phyloP scores from a whole-genome alignment of 2,113 vertebrate genomes.

The Hiodon tergisus region DNA sequence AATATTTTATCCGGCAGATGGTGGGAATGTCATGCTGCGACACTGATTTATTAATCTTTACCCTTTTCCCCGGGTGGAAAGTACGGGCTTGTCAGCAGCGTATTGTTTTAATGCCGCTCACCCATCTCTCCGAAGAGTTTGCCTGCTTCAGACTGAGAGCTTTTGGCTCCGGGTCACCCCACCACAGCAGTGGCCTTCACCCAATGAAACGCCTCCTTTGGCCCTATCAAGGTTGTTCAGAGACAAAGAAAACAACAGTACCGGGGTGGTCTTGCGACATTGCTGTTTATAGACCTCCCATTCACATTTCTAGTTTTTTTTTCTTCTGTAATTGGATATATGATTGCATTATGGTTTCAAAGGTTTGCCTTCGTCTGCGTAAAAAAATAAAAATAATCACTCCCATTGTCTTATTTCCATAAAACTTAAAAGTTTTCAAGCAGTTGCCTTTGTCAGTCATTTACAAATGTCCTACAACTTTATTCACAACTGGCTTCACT shows the following conservation, averaged over 20 bases:
- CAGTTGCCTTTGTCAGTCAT: too few relatives aligned
- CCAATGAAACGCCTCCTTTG: conserved; percentile 13
- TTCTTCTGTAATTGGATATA: too few relatives aligned
- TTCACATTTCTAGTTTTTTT: too few relatives aligned
- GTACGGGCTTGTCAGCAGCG: conserved; percentile 57
- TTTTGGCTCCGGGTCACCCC: neutral
- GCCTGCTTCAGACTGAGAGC: conserved; percentile 27
- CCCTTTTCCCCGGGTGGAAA: conserved; percentile 56
- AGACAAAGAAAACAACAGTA: neutral
- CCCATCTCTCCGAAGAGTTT: conserved; percentile 44
- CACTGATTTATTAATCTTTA: conserved; percentile 72
- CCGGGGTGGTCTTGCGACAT: too few relatives aligned
- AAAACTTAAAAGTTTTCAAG: too few relatives aligned
- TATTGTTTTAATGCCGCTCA: conserved; percentile 66
- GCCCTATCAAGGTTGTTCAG: conserved; percentile 14
- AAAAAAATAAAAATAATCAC: too few relatives aligned
- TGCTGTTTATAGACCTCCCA: too few relatives aligned
- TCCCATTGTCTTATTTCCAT: too few relatives aligned
- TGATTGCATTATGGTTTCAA: too few relatives aligned
- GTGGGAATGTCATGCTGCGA: conserved; percentile 73
- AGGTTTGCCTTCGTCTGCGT: too few relatives aligned
- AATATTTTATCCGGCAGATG: conserved; percentile 76
- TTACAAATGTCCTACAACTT: too few relatives aligned
- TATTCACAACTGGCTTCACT: too few relatives aligned
- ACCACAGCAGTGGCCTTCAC: neutral